Evolutionary conservation across 1,140 invertebrate genomes (phyloP), one percentile per base, ranked within the genome.

Genomic region (Trichoplusia ni): DNA sequence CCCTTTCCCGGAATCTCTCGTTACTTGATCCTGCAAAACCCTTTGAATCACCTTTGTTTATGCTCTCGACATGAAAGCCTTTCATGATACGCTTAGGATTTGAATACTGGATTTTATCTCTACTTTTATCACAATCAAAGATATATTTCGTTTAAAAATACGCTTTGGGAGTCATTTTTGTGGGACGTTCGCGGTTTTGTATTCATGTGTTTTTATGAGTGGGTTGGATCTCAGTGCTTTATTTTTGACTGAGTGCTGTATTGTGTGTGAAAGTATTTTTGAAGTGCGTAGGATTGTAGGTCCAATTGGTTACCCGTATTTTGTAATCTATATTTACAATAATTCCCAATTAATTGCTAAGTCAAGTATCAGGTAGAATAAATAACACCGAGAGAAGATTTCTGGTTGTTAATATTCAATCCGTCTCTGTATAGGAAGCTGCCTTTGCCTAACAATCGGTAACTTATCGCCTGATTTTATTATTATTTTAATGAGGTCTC

Each of bases 71-170:
- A 44, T 59, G 38, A 59, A 59, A 59, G 54, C 38, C 40, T 59
- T 59, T 44, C 54, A 59, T 59, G 54, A 59, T 59, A 44, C 54
- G 54, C 54, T 59, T 59, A 44, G 38, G 54, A 59, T 59, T 59
- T 59, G 54, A 59, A 59, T 59, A 59, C 54, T 44, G 54, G 31
- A 40, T 38, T 54, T 59, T 59, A 59, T 59, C 37, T 59, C 44
- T 53, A 44, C 27, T 59, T 59, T 44, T 59, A 44, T 58, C 23
- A 59, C 54, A 44, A 58, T 58, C 23, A 59, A 59, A 59, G 37
- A 44, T 59, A 38, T 56, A 31, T 44, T 59, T 44, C 35, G 25
- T 13, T 56, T 21, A 44, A 44, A 54, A 54, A 54, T 54, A 25
- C 11, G 19, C 35, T 27, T 27, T 29, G 33, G 49, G 19, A 25